Evolutionary conservation across 92 coral and sea anemone genomes (phyloP).

Genomic region (Galaxea fascicularis): DNA sequence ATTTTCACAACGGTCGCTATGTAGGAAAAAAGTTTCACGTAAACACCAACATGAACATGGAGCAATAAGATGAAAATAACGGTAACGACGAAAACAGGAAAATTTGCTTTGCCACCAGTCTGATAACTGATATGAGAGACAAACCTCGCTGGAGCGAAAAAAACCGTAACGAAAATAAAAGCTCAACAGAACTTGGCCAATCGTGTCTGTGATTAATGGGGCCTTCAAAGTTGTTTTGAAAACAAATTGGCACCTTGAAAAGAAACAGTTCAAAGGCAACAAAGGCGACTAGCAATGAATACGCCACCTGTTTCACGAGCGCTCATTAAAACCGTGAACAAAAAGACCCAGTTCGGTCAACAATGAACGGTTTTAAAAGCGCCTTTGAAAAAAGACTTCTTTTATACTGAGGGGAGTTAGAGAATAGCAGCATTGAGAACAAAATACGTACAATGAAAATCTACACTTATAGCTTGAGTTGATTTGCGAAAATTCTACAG

Average conservation of each 20-base stretch:
- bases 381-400: not conserved
- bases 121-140: too few species aligned
- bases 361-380: not conserved
- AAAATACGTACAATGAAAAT: not conserved
- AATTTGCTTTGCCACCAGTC: too few species aligned
- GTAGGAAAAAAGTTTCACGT: too few species aligned
- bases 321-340: not conserved
- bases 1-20: too few species aligned
- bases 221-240: not conserved
- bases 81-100: too few species aligned
- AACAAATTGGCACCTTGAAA: not conserved
- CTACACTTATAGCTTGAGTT: not conserved
- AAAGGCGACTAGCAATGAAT: slow-evolving; percentile 1
- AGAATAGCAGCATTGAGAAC: not conserved
- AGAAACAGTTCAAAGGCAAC: slow-evolving; percentile 20
- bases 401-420: not conserved
- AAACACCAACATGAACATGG: too few species aligned
- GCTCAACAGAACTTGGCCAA: not conserved
- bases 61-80: too few species aligned
- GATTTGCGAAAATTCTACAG: not conserved
- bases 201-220: not conserved
- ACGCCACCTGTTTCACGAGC: slow-evolving; percentile 26
- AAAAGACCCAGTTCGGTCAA: not conserved
- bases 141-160: too few species aligned
- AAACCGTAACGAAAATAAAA: too few species aligned